phyloP scores from a whole-genome alignment of 2,797 vertebrate genomes.

The Enteromius fasciolatus region DNA sequence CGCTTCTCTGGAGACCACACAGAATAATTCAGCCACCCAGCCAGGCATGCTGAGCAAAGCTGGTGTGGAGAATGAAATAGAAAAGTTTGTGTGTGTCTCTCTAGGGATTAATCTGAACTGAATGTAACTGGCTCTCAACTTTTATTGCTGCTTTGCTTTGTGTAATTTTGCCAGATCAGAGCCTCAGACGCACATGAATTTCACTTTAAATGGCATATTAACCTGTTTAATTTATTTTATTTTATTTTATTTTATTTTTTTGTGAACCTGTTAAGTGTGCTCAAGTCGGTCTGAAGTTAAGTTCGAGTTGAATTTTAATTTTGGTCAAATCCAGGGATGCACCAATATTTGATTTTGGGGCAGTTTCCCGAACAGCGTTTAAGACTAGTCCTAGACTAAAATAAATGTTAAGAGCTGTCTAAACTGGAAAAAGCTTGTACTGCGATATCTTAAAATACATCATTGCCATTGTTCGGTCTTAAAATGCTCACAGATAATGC shows the following conservation, averaged over 20 bases:
- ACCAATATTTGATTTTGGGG: background rate
- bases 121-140: slow-evolving; percentile 72
- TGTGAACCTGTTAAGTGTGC: background rate
- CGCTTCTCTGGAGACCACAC: slow-evolving; percentile 70
- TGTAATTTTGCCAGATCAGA: slow-evolving; percentile 62
- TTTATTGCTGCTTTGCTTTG: slow-evolving; percentile 73
- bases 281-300: background rate
- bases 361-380: too few species aligned
- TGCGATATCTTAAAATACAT: too few species aligned
- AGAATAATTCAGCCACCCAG: slow-evolving; percentile 78
- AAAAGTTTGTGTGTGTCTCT: slow-evolving; percentile 71
- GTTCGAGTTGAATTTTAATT: background rate
- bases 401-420: too few species aligned
- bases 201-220: slow-evolving; percentile 19
- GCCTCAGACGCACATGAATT: background rate
- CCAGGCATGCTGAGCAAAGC: slow-evolving; percentile 82
- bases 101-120: slow-evolving; percentile 77
- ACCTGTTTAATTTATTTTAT: background rate
- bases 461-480: too few species aligned
- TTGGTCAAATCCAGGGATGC: background rate
- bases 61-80: slow-evolving; percentile 82
- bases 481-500: too few species aligned
- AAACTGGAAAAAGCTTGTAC: too few species aligned
- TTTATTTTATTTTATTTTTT: background rate
- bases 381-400: too few species aligned